Evolutionary conservation across 2,797 vertebrate species (phyloP), one percentile per base, ranked within the genome.

Genomic region (Mus spretus): DNA sequence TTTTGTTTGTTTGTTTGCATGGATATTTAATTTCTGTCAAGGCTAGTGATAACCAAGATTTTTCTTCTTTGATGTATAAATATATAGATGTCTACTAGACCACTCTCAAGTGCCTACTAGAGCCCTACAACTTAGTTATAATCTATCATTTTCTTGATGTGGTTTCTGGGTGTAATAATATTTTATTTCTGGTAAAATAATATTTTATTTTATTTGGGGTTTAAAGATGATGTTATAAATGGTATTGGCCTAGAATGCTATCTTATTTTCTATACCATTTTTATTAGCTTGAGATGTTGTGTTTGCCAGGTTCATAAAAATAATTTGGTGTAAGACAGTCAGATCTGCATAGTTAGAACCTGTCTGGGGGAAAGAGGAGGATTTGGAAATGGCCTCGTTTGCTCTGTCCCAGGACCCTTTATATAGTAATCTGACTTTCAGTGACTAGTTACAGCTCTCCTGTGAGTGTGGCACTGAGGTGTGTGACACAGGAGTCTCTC

Each of bases 141-240:
- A 55, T 72, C 92, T 90, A 80, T 57, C 15, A 75, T 63, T 24
- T 63, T 63, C 12, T 65, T 28, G 67, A 40, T 89, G 15, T 83
- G 75, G 20, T 20, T 28, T 61, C 31, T 90, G 8, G 26, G 57
- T 75, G 28, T 78, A 44, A 44, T 44, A 44, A 75, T 85, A 85
- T 78, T 87, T 93, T 67, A 75, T 87, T 95, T 75, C 44, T 44
- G 44, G 44, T 44, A 44, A 44, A 44, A 44, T 44, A 44, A 75
- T 79, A 85, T 78, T 87, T 93, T 67, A 75, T 87, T 95, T 75
- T 65, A 88, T 65, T 89, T 67, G 31, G 14, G 3, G 24, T 67
- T 91, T 86, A 77, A 84, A 63, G 74, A 55, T 31, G 37, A 50
- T 77, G 28, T 61, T 89, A 15, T 87, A 59, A 75, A 28, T 84